phyloP scores from a whole-genome alignment of 2,113 vertebrate genomes.

The Macroglossus sobrinus region DNA sequence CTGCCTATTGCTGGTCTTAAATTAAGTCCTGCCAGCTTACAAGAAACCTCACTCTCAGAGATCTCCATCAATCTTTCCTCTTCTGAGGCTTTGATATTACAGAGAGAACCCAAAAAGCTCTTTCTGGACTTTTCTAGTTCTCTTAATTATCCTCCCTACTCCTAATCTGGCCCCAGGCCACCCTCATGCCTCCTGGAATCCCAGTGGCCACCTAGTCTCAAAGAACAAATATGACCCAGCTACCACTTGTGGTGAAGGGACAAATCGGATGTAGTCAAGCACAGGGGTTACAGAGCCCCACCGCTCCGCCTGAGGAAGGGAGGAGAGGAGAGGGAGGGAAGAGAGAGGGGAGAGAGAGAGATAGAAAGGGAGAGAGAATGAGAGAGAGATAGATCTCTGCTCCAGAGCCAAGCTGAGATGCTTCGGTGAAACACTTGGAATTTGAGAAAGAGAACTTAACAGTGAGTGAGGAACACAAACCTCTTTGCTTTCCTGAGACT shows the following conservation, averaged over 20 bases:
- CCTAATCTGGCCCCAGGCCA: background rate
- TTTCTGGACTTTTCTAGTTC: background rate
- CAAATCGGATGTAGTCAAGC: background rate
- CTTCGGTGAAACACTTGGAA: conserved; percentile 42
- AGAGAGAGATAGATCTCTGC: background rate
- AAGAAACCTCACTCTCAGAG: background rate
- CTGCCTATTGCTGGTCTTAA: background rate
- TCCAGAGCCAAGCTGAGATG: conserved; percentile 28
- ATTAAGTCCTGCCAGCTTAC: background rate
- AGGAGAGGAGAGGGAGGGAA: background rate
- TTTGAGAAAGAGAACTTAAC: background rate
- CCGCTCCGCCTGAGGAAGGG: background rate
- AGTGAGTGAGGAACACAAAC: conserved; percentile 35
- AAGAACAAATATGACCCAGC: background rate
- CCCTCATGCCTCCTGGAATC: background rate
- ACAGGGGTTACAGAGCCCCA: background rate
- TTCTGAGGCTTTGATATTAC: background rate
- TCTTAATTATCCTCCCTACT: background rate
- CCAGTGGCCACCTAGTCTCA: background rate
- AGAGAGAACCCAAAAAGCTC: background rate
- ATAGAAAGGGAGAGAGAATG: background rate
- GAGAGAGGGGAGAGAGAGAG: fast-evolving
- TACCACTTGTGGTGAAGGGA: background rate
- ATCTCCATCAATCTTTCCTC: background rate
- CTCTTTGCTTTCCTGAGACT: conserved; percentile 68